These are phyloP conservation scores for Neotoma lepida DNA, from an alignment of 2,113 vertebrate species.

Conservation along the genomic window DNA sequence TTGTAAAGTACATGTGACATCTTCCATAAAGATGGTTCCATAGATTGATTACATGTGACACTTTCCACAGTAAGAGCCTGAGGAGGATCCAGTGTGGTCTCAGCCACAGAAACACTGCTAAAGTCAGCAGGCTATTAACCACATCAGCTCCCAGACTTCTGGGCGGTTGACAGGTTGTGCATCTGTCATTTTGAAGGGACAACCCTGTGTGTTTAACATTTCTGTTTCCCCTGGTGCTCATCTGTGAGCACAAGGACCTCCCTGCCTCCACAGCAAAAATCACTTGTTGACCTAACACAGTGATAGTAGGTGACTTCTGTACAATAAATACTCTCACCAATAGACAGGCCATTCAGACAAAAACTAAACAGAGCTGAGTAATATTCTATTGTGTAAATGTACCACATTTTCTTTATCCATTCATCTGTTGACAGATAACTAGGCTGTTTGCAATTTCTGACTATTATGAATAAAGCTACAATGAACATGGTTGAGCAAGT, in stretches of 20 bases:
- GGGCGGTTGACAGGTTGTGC: neutral
- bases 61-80: neutral
- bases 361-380: neutral
- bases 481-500: neutral
- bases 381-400: neutral
- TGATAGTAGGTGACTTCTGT: neutral
- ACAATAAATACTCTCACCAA: neutral
- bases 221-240: neutral
- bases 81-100: neutral
- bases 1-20: neutral
- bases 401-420: neutral
- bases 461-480: neutral
- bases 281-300: neutral
- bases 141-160: neutral
- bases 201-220: neutral
- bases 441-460: neutral
- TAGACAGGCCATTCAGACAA: neutral
- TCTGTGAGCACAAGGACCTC: neutral
- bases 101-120: neutral
- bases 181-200: neutral
- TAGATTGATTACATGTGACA: neutral
- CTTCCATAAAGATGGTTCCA: neutral
- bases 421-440: neutral
- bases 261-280: neutral
- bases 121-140: neutral